These are phyloP conservation scores for Perccottus glenii DNA, from an alignment of 2,113 vertebrate genomes.

Conservation along the genomic window DNA sequence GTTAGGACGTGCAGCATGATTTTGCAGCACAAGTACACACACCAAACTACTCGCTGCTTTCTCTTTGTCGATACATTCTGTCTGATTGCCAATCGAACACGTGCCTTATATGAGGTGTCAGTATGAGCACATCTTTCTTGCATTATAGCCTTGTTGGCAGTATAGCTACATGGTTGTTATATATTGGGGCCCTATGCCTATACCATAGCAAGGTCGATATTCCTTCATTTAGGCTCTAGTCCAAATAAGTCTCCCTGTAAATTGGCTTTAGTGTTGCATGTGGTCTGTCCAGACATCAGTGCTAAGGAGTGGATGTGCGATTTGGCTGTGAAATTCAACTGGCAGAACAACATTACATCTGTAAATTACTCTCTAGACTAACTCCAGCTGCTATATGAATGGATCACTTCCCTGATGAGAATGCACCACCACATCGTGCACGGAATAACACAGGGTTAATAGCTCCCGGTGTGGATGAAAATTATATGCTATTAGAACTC, in stretches of 20 bases:
- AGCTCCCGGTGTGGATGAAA: conserved; percentile 42
- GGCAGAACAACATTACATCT: conserved; percentile 39
- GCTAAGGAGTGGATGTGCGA: conserved; percentile 16
- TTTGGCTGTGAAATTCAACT: conserved; percentile 20
- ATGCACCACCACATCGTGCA: conserved; percentile 21
- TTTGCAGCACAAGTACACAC: background rate
- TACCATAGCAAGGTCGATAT: background rate
- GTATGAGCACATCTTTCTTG: conserved; percentile 37
- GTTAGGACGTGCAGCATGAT: conserved; percentile 9
- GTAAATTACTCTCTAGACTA: conserved; percentile 40
- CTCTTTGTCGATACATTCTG: conserved; percentile 35
- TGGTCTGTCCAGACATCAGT: conserved; percentile 21
- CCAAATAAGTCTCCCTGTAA: conserved; percentile 23
- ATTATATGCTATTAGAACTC: conserved; percentile 33
- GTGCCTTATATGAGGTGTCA: conserved; percentile 23
- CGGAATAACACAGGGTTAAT: conserved; percentile 34
- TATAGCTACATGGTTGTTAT: background rate
- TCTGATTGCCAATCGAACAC: conserved; percentile 22
- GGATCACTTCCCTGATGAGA: conserved; percentile 42
- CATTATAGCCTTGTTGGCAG: background rate
- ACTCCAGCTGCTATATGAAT: conserved; percentile 56
- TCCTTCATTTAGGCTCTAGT: conserved; percentile 23
- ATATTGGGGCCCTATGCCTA: conserved; percentile 1
- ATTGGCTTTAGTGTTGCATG: conserved; percentile 16
- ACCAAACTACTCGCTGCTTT: conserved; percentile 1